Conservation (phyloP, 2,888 invertebrate species). For the Leucoma salicis region DNA sequence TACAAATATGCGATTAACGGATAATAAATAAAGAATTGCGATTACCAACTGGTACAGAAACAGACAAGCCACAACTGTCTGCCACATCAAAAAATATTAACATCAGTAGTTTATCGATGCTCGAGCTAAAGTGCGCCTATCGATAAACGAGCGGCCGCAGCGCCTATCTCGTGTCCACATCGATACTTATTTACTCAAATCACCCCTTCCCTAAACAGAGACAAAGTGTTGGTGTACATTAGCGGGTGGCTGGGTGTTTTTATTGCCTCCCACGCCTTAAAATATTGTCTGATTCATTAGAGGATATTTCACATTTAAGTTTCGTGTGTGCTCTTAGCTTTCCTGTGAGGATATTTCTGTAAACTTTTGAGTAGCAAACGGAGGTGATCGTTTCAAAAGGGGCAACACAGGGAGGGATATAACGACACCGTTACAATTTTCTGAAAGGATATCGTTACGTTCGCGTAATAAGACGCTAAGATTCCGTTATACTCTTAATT, state of each 20-base stretch:
- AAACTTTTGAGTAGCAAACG: conserved; percentile 61
- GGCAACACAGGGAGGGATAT: conserved; percentile 45
- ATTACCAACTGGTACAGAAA: too few species aligned
- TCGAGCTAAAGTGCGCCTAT: conserved; percentile 17
- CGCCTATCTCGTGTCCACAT: conserved; percentile 56
- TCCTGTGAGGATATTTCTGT: conserved; percentile 53
- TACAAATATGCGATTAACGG: too few species aligned
- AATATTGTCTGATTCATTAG: conserved; percentile 83
- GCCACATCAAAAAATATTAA: too few species aligned
- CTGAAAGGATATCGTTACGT: conserved; percentile 80
- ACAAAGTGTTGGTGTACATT: conserved; percentile 78
- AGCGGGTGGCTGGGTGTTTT: conserved; percentile 69
- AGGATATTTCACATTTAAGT: conserved; percentile 81
- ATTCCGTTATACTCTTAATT: conserved; percentile 82
- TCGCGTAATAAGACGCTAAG: conserved; percentile 81
- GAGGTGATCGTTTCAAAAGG: conserved; percentile 67
- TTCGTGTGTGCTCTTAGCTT: conserved; percentile 70
- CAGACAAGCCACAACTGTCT: too few species aligned
- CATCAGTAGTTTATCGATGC: conserved; percentile 3
- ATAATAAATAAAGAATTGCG: too few species aligned
- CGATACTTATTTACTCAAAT: conserved; percentile 73
- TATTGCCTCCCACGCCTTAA: conserved; percentile 79
- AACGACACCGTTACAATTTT: conserved; percentile 80
- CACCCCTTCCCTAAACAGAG: conserved; percentile 69
- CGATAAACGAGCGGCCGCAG: conserved; percentile 24